These are phyloP conservation scores for Turritopsis rubra DNA, from an alignment of 30 jellyfish, hydroid and myxozoan species.

Conservation along the genomic window DNA sequence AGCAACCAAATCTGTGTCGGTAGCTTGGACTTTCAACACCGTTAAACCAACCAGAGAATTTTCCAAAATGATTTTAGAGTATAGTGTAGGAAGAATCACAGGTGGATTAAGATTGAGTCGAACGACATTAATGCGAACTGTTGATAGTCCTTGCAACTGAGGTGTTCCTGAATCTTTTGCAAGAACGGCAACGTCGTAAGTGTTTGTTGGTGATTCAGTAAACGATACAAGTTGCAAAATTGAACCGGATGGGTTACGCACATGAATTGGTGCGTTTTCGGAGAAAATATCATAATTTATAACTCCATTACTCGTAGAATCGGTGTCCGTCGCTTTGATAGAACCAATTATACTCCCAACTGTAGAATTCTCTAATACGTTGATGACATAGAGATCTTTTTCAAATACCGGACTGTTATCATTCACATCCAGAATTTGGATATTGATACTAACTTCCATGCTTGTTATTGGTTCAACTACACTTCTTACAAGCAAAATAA, in stretches of 20 bases:
- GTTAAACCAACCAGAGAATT: slow-evolving; percentile 21
- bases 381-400: not conserved
- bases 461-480: not conserved
- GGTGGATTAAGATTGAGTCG: not conserved
- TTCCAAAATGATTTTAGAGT: not conserved
- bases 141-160: slow-evolving; percentile 2
- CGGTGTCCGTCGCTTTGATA: not conserved
- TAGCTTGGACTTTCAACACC: slow-evolving; percentile 53
- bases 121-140: not conserved
- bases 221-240: not conserved
- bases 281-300: not conserved
- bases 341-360: not conserved
- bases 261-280: not conserved
- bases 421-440: slow-evolving; percentile 7
- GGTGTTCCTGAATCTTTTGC: not conserved
- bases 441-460: not conserved
- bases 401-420: slow-evolving; percentile 10
- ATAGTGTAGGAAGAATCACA: not conserved
- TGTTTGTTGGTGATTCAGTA: not conserved
- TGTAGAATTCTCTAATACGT: not conserved
- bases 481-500: not conserved
- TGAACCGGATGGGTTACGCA: not conserved
- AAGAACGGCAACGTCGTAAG: not conserved
- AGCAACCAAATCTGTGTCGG: slow-evolving; percentile 69
- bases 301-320: not conserved